Evolutionary conservation across 92 coral and sea anemone genomes (phyloP).

Genomic region (Umimayanthus chanpuru): DNA sequence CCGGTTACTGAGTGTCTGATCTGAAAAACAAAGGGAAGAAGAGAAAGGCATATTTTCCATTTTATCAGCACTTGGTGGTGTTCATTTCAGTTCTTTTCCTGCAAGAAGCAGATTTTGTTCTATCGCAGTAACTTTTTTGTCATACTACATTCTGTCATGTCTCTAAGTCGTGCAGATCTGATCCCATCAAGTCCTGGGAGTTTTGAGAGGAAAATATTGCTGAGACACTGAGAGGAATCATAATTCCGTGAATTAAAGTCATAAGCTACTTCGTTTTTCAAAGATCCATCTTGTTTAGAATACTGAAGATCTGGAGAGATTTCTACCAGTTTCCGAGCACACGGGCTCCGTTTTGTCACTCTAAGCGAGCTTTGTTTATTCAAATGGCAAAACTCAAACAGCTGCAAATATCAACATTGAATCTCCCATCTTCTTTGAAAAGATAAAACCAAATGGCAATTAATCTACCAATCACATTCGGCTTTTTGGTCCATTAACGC

Average conservation of each 20-base stretch:
- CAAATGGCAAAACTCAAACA: conserved; percentile 3
- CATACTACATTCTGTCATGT: not conserved
- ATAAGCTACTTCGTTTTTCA: not conserved
- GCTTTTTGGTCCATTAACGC: conserved; percentile 22
- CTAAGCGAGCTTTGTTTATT: conserved; percentile 10
- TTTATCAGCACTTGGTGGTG: not conserved
- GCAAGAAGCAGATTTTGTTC: not conserved
- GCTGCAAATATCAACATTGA: conserved; percentile 33
- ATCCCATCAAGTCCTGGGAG: not conserved
- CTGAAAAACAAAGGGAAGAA: not conserved
- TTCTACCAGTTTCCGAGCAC: not conserved
- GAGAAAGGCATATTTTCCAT: not conserved
- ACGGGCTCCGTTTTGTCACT: not conserved
- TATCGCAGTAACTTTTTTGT: not conserved
- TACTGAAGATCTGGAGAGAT: not conserved
- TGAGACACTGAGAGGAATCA: too few relatives aligned
- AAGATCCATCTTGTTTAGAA: not conserved
- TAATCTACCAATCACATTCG: conserved; percentile 34
- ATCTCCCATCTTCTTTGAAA: conserved; percentile 33
- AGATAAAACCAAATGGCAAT: conserved; percentile 35
- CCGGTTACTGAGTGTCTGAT: too few relatives aligned
- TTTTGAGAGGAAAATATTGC: too few relatives aligned
- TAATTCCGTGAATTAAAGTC: not conserved
- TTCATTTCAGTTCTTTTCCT: not conserved
- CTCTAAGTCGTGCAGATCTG: not conserved